These are phyloP conservation scores for Halictus quadricinctus DNA, from an alignment of 2,888 invertebrate genomes.

Conservation along the genomic window DNA sequence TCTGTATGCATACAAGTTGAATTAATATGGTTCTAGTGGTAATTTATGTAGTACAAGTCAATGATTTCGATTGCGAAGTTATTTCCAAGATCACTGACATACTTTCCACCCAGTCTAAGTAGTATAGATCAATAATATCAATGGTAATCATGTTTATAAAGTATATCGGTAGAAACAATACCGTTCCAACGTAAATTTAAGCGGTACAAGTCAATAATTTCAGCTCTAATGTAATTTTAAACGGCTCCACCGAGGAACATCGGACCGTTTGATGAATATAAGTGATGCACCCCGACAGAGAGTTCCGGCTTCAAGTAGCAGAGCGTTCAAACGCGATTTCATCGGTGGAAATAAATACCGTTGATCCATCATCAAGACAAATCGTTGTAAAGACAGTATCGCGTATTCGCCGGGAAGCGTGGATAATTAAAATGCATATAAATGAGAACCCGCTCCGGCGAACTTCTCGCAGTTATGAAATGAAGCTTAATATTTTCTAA, in stretches of 20 bases:
- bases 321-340: neutral
- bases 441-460: neutral
- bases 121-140: neutral
- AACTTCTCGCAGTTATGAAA: neutral
- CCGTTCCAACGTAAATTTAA: neutral
- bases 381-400: neutral
- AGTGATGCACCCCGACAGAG: neutral
- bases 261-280: neutral
- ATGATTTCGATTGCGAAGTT: too few relatives aligned
- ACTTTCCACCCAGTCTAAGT: too few relatives aligned
- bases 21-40: too few relatives aligned
- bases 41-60: too few relatives aligned
- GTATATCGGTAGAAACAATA: neutral
- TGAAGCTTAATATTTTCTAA: constrained; percentile 12
- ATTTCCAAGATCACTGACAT: too few relatives aligned
- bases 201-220: neutral
- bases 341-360: neutral
- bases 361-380: constrained; percentile 4
- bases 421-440: neutral
- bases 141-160: neutral
- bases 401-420: neutral
- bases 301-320: neutral
- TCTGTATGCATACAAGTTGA: too few relatives aligned
- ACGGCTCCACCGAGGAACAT: neutral
- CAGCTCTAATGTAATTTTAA: neutral